Evolutionary conservation across 2,113 vertebrate species (phyloP), one percentile per base, ranked within the genome.

Genomic region (Micromys minutus): DNA sequence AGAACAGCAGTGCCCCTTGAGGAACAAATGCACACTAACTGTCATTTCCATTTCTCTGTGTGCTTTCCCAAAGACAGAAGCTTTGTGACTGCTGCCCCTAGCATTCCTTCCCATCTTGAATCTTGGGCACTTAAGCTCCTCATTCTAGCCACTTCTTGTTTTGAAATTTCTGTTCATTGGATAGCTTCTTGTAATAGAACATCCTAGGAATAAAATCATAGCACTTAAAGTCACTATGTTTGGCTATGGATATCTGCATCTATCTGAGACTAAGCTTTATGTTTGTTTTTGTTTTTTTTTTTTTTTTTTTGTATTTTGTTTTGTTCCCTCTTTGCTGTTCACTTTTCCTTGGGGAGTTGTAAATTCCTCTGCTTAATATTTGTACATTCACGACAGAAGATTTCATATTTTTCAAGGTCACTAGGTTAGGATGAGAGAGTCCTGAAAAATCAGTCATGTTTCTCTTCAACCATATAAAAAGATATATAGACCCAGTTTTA

Each of bases 401-500:
- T 89, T 93, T 42, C 31, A 55, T 84, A 75, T 69, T 72, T 3
- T 74, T 2, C 65, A 76, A 65, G 16, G 24, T 88, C 22, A 72
- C 5, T 34, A 45, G 36, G 10, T 34, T 74, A 89, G 50, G 29
- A 3, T 34, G 89, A 87, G 89, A 87, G n/a, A 9, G 4, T 45
- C 76, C 59, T 74, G 3, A 59, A 36, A 77, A 15, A 47, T 80
- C 16, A 21, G 17, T 87, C n/a, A 39, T 6, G 2, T 67, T 88
- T 1, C 13, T 89, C 59, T 63, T 90, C 67, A 87, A 1, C 74
- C 47, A 81, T 69, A 69, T 21, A 71, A 65, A 80, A n/a, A 55
- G n/a, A 80, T 42, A n/a, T 3, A 88, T 1, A 80, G 26, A 95
- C 47, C 16, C 45, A 92, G 21, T 90, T 96, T 94, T 88, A 88